Conservation (phyloP, 2,888 invertebrate genomes). For the Agriopis marginaria region DNA sequence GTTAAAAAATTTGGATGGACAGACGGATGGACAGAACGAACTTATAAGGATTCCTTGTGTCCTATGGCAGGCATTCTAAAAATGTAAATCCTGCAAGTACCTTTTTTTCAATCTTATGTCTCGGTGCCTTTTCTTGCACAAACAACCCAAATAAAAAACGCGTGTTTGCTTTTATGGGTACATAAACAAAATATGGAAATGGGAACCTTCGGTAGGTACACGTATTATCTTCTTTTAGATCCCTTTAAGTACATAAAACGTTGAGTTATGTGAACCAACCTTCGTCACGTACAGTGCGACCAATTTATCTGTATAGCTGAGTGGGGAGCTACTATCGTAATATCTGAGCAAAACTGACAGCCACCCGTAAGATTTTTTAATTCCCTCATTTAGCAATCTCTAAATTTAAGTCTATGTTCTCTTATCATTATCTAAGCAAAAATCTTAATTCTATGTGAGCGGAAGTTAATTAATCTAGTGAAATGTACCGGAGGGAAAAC, state of each 20-base stretch:
- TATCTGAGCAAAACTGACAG: too few species aligned
- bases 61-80: too few species aligned
- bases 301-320: too few species aligned
- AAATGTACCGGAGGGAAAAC: slow-evolving; percentile 2
- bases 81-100: too few species aligned
- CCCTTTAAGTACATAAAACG: slow-evolving; percentile 6
- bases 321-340: too few species aligned
- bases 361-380: too few species aligned
- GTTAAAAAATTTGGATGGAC: too few species aligned
- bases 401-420: not conserved
- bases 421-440: not conserved
- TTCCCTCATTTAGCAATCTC: too few species aligned
- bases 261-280: slow-evolving; percentile 1
- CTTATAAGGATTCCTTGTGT: too few species aligned
- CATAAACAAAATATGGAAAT: slow-evolving; percentile 15
- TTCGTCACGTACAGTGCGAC: not conserved
- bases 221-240: slow-evolving; percentile 8
- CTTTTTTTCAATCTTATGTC: not conserved
- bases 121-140: not conserved
- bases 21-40: too few species aligned
- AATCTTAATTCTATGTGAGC: not conserved
- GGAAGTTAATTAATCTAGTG: slow-evolving; percentile 6
- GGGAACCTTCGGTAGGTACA: slow-evolving; percentile 1
- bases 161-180: slow-evolving; percentile 1
- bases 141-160: not conserved